A percentile compares a stretch with the other conserved stretches of the same genome.
phyloP scores from a whole-genome alignment of 2,888 invertebrate species.

The Rhabditoides inermis region DNA sequence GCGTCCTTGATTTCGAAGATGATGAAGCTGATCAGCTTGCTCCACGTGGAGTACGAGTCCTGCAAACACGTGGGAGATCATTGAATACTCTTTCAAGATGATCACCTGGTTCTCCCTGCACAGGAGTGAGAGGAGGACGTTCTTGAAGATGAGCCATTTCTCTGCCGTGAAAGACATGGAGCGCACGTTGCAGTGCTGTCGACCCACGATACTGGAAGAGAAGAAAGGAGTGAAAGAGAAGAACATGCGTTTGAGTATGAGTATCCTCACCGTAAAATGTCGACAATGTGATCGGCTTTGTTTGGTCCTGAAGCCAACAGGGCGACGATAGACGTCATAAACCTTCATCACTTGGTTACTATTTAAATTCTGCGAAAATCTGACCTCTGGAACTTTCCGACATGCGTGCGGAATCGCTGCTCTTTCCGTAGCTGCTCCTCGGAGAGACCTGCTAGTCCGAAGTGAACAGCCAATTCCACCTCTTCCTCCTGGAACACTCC shows the following conservation, averaged over 20 bases:
- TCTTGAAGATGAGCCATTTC: constrained; percentile 49
- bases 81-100: constrained; percentile 11
- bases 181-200: constrained; percentile 45
- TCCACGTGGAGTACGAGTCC: constrained; percentile 36
- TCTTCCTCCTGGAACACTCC: constrained; percentile 32
- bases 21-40: constrained; percentile 41
- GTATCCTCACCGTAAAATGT: constrained; percentile 29
- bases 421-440: constrained; percentile 34
- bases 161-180: constrained; percentile 46
- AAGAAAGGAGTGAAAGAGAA: background rate
- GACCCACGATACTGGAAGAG: constrained; percentile 39
- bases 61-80: constrained; percentile 10
- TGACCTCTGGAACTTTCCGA: background rate
- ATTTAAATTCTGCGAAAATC: background rate
- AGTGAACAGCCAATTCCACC: constrained; percentile 39
- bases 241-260: no score
- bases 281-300: constrained; percentile 24
- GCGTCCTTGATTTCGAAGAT: constrained; percentile 49
- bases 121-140: constrained; percentile 32
- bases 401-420: constrained; percentile 17
- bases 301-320: constrained; percentile 35
- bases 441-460: constrained; percentile 35
- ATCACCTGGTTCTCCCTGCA: constrained; percentile 25
- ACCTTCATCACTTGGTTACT: background rate
- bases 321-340: constrained; percentile 32